Conservation (phyloP, 2,888 invertebrate species). For the Noctua janthina region DNA sequence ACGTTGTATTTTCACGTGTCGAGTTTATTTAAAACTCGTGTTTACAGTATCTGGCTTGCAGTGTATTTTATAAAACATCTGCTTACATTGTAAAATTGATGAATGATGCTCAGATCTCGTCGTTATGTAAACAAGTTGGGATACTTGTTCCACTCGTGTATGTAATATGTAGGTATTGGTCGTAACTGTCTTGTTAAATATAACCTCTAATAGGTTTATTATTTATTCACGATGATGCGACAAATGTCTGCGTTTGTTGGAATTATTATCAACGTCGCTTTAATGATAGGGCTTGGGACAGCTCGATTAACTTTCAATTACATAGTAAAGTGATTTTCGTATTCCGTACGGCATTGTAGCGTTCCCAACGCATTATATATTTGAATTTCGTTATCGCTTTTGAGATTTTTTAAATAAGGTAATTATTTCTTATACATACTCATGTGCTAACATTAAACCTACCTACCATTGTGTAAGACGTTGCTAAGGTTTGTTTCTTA, state of each 20-base stretch:
- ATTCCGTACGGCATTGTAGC: slow-evolving; percentile 13
- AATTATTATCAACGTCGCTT: slow-evolving; percentile 33
- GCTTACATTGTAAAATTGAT: slow-evolving; percentile 55
- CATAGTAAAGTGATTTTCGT: slow-evolving; percentile 29
- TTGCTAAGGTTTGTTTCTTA: background rate
- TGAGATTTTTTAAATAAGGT: background rate
- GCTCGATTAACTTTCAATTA: slow-evolving; percentile 39
- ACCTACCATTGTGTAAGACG: background rate
- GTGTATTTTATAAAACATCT: slow-evolving; percentile 50
- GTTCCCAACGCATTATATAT: background rate
- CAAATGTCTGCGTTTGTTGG: slow-evolving; percentile 36
- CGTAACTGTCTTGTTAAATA: slow-evolving; percentile 40
- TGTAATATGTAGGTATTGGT: slow-evolving; percentile 22
- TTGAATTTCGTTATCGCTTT: background rate
- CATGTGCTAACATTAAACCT: background rate
- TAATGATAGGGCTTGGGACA: slow-evolving; percentile 22
- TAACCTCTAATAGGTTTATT: slow-evolving; percentile 44
- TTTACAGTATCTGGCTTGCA: slow-evolving; percentile 47
- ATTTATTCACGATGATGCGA: slow-evolving; percentile 50
- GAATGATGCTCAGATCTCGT: slow-evolving; percentile 45
- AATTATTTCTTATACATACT: background rate
- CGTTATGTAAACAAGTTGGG: slow-evolving; percentile 55
- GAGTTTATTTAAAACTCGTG: slow-evolving; percentile 52
- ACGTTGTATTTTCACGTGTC: slow-evolving; percentile 45
- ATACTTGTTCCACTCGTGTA: slow-evolving; percentile 39